phyloP scores from a whole-genome alignment of 1,140 invertebrate species.

The Ips nitidus region DNA sequence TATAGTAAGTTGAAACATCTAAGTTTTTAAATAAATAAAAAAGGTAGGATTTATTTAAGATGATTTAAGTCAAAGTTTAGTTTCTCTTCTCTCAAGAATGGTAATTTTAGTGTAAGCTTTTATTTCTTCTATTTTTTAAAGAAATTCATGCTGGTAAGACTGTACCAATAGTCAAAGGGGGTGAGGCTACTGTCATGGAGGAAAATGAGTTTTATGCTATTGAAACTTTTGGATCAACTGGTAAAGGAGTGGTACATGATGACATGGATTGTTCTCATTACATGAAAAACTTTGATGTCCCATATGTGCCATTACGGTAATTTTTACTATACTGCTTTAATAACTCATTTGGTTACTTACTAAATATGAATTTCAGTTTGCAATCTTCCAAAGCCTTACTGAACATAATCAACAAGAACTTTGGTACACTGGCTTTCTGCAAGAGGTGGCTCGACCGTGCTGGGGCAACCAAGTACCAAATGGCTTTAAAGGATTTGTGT shows the following conservation, averaged over 20 bases:
- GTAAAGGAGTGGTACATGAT: conserved; percentile 94
- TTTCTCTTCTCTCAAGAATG: no score
- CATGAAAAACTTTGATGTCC: conserved; percentile 98
- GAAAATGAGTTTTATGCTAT: conserved; percentile 99
- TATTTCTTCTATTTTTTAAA: conserved; percentile 45
- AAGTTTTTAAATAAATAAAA: not conserved
- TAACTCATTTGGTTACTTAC: not conserved
- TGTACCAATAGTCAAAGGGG: conserved; percentile 98
- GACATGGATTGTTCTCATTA: conserved; percentile 99
- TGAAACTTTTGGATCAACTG: conserved; percentile 99
- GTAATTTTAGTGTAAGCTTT: no score
- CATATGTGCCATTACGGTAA: conserved; percentile 82
- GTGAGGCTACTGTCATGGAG: conserved; percentile 97
- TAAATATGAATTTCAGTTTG: conserved; percentile 60
- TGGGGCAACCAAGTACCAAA: conserved; percentile 96
- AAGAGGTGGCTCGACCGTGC: conserved; percentile 97
- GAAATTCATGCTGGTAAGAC: conserved; percentile 99
- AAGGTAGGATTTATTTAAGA: no score
- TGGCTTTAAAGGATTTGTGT: conserved; percentile 97
- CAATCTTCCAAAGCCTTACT: conserved; percentile 91
- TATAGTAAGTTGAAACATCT: conserved; percentile 53
- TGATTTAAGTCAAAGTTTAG: no score
- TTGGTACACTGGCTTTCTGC: conserved; percentile 97
- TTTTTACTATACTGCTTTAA: conserved; percentile 1
- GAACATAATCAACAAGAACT: conserved; percentile 96